These are phyloP conservation scores for Caenorhabditis drosophilae DNA, from an alignment of 2,888 invertebrate genomes.

Conservation along the genomic window DNA sequence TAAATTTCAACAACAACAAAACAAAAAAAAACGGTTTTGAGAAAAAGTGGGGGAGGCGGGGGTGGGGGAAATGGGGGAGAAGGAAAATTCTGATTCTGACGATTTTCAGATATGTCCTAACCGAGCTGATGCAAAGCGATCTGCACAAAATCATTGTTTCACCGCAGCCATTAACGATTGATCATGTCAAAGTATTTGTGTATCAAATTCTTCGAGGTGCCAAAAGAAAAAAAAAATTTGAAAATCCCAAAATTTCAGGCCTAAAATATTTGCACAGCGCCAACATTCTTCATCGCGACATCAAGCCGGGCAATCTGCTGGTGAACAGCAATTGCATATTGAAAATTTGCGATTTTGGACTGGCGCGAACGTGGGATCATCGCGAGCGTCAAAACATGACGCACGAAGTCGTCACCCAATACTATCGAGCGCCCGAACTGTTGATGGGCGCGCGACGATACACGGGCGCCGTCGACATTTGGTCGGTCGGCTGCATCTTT, in stretches of 20 bases:
- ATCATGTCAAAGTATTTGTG: constrained; percentile 99
- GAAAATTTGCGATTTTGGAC: constrained; percentile 98
- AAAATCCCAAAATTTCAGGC: constrained; percentile 74
- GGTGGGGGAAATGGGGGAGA: no score
- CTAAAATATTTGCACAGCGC: constrained; percentile 98
- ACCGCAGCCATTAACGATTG: constrained; percentile 95
- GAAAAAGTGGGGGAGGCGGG: no score
- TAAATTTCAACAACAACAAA: no score
- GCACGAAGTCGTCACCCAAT: constrained; percentile 99
- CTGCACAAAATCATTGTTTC: constrained; percentile 99
- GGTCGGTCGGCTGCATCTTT: constrained; percentile 99
- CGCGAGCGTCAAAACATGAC: constrained; percentile 94
- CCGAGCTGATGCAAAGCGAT: constrained; percentile 98
- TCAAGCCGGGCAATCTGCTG: constrained; percentile 96
- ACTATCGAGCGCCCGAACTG: constrained; percentile 97
- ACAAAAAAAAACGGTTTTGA: no score
- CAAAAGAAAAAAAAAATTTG: not conserved
- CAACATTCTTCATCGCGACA: constrained; percentile 95
- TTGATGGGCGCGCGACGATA: constrained; percentile 94
- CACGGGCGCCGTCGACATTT: constrained; percentile 93
- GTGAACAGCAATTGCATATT: constrained; percentile 99
- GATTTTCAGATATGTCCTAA: constrained; percentile 91
- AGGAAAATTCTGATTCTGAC: not conserved
- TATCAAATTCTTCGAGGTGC: constrained; percentile 97
- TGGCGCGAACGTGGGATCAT: constrained; percentile 95